A percentile compares a stretch with the other conserved stretches of the same genome.
phyloP scores from a whole-genome alignment of 2,113 vertebrate genomes.

The Muscicapa adusta region DNA sequence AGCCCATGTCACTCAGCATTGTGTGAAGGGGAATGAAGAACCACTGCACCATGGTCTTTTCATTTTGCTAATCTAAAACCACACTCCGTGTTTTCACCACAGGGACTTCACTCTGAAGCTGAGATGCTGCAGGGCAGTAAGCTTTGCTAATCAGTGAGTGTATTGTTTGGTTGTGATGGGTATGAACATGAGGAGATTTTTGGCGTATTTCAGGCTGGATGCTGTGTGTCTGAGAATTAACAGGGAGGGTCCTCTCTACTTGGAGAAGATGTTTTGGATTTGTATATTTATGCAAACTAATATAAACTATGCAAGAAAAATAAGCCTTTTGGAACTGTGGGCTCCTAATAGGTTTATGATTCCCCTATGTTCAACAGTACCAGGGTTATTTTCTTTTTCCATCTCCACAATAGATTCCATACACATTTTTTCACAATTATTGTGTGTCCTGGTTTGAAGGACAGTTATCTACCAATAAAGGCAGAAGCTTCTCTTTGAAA shows the following conservation, averaged over 20 bases:
- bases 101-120: not conserved
- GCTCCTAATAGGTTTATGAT: not conserved
- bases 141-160: not conserved
- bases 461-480: too few relatives aligned
- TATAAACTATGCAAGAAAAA: not conserved
- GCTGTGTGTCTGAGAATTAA: not conserved
- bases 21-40: not conserved
- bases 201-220: not conserved
- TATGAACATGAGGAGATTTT: not conserved
- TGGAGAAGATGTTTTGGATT: not conserved
- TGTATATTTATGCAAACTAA: not conserved
- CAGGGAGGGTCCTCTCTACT: not conserved
- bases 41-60: not conserved
- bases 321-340: not conserved
- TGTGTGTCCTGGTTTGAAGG: too few relatives aligned
- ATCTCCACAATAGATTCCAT: not conserved
- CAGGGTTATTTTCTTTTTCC: accelerated
- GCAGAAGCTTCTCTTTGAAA: too few relatives aligned
- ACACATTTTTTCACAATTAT: not conserved
- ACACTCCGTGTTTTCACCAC: not conserved
- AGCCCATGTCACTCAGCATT: accelerated
- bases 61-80: not conserved
- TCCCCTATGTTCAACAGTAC: not conserved
- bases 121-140: not conserved
- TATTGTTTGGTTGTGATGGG: not conserved